Conservation (phyloP, 1,140 invertebrate genomes). For the Lanistes nyassanus region DNA sequence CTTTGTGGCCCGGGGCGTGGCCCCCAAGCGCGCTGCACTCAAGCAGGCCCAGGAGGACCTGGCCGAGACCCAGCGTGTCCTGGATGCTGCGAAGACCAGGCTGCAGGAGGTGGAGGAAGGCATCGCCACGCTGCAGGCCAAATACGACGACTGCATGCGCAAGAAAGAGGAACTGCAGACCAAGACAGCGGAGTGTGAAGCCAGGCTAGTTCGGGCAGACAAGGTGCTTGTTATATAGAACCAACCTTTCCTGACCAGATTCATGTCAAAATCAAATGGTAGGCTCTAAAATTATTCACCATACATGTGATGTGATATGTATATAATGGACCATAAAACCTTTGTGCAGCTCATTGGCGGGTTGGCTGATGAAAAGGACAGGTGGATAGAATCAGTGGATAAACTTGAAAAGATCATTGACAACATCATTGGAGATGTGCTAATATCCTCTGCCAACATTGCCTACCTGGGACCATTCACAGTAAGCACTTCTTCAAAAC, state of each 20-base stretch:
- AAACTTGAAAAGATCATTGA: constrained; percentile 60
- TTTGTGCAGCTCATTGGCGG: constrained; percentile 65
- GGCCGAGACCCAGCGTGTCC: constrained; percentile 61
- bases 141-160: constrained; percentile 66
- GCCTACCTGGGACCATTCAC: constrained; percentile 68
- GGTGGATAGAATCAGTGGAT: constrained; percentile 66
- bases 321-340: background rate
- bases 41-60: constrained; percentile 62
- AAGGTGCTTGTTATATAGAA: constrained; percentile 51
- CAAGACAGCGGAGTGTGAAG: constrained; percentile 66
- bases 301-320: too few species aligned
- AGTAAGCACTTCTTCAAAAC: constrained; percentile 44
- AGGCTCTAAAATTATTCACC: too few species aligned
- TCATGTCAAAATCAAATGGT: too few species aligned
- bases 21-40: constrained; percentile 66
- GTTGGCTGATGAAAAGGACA: constrained; percentile 66
- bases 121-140: constrained; percentile 67
- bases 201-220: constrained; percentile 63
- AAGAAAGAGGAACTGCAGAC: constrained; percentile 67
- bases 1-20: constrained; percentile 66
- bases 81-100: constrained; percentile 63
- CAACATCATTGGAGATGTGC: constrained; percentile 67
- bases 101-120: constrained; percentile 66
- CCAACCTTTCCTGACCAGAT: too few species aligned
- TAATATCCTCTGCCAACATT: constrained; percentile 63